Evolutionary conservation across 2,888 invertebrate species (phyloP).

Genomic region (Philhelius pedissequus): DNA sequence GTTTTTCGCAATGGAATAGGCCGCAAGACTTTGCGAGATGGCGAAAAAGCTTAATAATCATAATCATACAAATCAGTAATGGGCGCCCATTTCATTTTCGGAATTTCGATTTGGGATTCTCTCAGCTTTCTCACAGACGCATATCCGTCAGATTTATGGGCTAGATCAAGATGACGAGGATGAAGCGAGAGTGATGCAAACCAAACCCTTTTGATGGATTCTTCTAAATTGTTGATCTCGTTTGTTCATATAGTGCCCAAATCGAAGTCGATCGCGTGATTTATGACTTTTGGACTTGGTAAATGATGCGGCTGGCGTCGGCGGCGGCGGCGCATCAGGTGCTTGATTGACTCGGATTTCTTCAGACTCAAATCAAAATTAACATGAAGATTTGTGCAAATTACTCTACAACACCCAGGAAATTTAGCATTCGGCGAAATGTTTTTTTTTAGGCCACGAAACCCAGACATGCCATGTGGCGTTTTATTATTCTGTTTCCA

Average conservation of each 20-base stretch:
- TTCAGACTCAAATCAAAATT: constrained; percentile 6
- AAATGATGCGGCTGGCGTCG: background rate
- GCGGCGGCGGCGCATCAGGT: constrained; percentile 39
- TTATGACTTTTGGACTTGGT: constrained; percentile 45
- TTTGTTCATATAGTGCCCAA: background rate
- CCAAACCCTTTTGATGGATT: constrained; percentile 19
- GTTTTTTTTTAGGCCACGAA: background rate
- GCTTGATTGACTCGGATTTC: constrained; percentile 59
- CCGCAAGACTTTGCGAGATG: constrained; percentile 1
- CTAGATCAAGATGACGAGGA: constrained; percentile 38
- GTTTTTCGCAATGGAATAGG: background rate
- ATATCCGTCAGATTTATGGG: constrained; percentile 62
- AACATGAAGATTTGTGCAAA: constrained; percentile 24
- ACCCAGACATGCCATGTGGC: constrained; percentile 66
- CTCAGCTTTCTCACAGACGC: constrained; percentile 31
- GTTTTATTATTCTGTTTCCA: constrained; percentile 46
- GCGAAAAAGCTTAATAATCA: constrained; percentile 53
- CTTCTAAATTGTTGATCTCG: constrained; percentile 23
- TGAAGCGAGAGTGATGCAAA: background rate
- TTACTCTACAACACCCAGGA: background rate
- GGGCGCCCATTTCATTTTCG: constrained; percentile 62
- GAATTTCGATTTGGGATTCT: constrained; percentile 21
- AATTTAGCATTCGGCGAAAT: constrained; percentile 17
- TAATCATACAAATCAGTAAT: constrained; percentile 61
- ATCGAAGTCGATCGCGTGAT: constrained; percentile 60